A percentile compares a stretch with the other conserved stretches of the same genome.
phyloP scores from a whole-genome alignment of 2,888 invertebrate species.

The Conus canariensis region DNA sequence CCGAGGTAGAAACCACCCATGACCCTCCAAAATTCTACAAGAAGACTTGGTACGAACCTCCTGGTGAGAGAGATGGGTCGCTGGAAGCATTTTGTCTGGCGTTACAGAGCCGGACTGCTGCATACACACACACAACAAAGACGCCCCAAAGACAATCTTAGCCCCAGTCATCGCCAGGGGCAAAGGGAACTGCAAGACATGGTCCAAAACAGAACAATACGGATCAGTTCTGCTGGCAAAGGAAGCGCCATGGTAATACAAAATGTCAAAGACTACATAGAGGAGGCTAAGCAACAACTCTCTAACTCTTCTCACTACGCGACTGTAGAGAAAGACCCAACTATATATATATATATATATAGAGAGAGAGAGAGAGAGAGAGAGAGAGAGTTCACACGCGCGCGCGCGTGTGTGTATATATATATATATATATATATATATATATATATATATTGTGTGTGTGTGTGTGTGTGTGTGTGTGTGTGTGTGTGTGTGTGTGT shows the following conservation, averaged over 20 bases:
- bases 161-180: neutral
- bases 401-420: too few relatives aligned
- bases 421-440: too few relatives aligned
- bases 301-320: neutral
- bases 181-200: neutral
- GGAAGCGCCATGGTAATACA: conserved; percentile 6
- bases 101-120: conserved; percentile 8
- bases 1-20: neutral
- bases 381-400: too few relatives aligned
- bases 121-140: neutral
- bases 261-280: neutral
- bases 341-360: neutral
- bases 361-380: too few relatives aligned
- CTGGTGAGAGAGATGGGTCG: neutral
- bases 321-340: neutral
- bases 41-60: neutral
- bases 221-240: conserved; percentile 18
- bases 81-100: neutral
- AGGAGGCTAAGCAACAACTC: neutral
- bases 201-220: neutral
- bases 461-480: too few relatives aligned
- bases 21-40: neutral
- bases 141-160: conserved; percentile 5
- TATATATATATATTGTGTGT: too few relatives aligned
- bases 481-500: too few relatives aligned